phyloP scores from a whole-genome alignment of 2,888 invertebrate genomes.

The Lithophane ornitopus region DNA sequence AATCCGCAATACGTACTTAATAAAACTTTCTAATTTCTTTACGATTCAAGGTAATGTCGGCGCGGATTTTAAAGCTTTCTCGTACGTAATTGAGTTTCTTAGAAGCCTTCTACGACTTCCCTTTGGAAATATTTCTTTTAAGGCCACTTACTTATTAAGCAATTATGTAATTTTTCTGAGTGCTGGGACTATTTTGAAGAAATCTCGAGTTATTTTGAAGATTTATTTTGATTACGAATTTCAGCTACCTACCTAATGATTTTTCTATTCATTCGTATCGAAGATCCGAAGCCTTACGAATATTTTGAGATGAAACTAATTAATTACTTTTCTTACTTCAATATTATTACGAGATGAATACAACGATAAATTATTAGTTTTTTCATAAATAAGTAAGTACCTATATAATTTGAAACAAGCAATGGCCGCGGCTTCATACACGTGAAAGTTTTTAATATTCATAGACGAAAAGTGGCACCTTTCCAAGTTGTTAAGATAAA shows the following conservation, averaged over 20 bases:
- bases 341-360: not conserved
- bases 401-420: not conserved
- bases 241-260: not conserved
- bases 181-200: slow-evolving; percentile 2
- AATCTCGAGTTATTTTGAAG: not conserved
- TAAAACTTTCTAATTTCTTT: slow-evolving; percentile 33
- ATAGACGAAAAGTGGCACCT: not conserved
- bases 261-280: slow-evolving; percentile 12
- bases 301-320: not conserved
- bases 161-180: slow-evolving; percentile 47
- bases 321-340: not conserved
- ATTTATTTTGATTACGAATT: slow-evolving; percentile 22
- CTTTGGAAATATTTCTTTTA: slow-evolving; percentile 30
- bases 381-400: not conserved
- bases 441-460: not conserved
- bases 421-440: not conserved
- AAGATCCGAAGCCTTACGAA: not conserved
- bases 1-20: slow-evolving; percentile 9
- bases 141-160: slow-evolving; percentile 8
- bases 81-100: slow-evolving; percentile 36
- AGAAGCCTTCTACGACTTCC: not conserved
- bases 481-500: no score
- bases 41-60: slow-evolving; percentile 22
- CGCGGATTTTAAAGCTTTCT: slow-evolving; percentile 16
- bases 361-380: not conserved